Base-by-base conservation (phyloP, 1,140 invertebrate genomes). In the Hylyphantes graminicola region DNA sequence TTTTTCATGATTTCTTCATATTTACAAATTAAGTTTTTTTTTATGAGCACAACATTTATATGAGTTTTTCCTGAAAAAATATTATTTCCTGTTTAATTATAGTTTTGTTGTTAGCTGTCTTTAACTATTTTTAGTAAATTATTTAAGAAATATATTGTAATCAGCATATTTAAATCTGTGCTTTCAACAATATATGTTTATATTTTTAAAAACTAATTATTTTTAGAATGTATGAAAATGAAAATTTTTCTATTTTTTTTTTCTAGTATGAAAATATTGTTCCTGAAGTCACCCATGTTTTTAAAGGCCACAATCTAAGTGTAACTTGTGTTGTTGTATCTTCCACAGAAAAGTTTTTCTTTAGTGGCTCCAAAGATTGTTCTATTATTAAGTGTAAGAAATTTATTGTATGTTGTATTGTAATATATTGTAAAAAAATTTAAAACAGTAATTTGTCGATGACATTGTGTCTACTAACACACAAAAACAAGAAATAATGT, bases 361-460 rank as follows among this genome's bases (percentile, higher is more conserved):
- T 93, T 89, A 94, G 94, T 61, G 96, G 94, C 0, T 96, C 95
- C 68, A 98, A 98, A 91, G 96, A 97, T 90, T 93, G 95, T 67
- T 92, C 91, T 64, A 92, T 99, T 70, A 93, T 98, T 12, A 98
- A 98, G 92, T 99, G 96, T 93, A 89, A 89, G 89, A 55, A 17
- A 63, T n/a, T 72, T 53, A 21, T 48, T 50, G 73, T 76, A 11
- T 61, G 59, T 55, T 65, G 15, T n/a, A n/a, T 67, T 64, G 0
- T 53, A 35, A 67, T 35, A 17, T 17, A 67, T 11, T 75, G 57
- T 55, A 50, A 2, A 80, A 67, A 67, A 19, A 17, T 63, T 63
- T 13, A 19, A 12, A 63, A 63, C 59, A 63, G 15, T 11, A 63
- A 15, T 15, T 15, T n/a, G 35, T 35, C 15, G 15, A 35, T 59